Conservation (phyloP, 2,888 invertebrate species). For the Cryptophagus acutangulus region DNA sequence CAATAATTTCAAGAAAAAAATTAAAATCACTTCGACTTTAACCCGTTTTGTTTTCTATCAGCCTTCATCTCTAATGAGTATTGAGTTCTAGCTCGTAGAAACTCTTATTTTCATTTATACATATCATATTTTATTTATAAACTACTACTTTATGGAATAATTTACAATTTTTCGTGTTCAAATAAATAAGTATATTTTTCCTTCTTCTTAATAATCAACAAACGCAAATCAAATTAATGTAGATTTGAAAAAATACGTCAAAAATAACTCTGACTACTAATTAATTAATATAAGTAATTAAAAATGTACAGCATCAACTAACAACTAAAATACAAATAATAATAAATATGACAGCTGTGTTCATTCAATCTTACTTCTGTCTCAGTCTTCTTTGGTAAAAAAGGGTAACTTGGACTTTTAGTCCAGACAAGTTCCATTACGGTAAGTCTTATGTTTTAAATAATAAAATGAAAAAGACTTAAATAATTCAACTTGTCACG, state of each 20-base stretch:
- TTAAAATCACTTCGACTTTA: no score
- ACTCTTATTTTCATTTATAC: slow-evolving; percentile 23
- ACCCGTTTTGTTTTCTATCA: slow-evolving; percentile 35
- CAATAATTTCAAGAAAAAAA: slow-evolving; percentile 18
- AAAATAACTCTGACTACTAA: no score
- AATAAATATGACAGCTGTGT: slow-evolving; percentile 41
- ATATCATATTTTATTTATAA: slow-evolving; percentile 27
- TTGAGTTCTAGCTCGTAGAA: slow-evolving; percentile 37
- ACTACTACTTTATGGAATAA: slow-evolving; percentile 41
- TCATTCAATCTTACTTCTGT: slow-evolving; percentile 37
- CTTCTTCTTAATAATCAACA: slow-evolving; percentile 12
- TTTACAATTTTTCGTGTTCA: slow-evolving; percentile 26
- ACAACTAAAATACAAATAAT: slow-evolving; percentile 17
- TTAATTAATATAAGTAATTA: no score
- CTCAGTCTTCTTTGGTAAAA: slow-evolving; percentile 57
- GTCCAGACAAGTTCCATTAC: slow-evolving; percentile 28
- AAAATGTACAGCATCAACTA: no score
- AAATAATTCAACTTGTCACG: slow-evolving; percentile 16
- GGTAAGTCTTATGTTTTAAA: slow-evolving; percentile 4
- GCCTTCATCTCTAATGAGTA: slow-evolving; percentile 48
- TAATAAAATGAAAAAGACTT: background rate
- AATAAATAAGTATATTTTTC: slow-evolving; percentile 16
- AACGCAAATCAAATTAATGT: no score
- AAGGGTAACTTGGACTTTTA: slow-evolving; percentile 48
- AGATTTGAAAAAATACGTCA: no score